Evolutionary conservation across 1,140 invertebrate genomes (phyloP).

Genomic region (Mactra quadrangularis): DNA sequence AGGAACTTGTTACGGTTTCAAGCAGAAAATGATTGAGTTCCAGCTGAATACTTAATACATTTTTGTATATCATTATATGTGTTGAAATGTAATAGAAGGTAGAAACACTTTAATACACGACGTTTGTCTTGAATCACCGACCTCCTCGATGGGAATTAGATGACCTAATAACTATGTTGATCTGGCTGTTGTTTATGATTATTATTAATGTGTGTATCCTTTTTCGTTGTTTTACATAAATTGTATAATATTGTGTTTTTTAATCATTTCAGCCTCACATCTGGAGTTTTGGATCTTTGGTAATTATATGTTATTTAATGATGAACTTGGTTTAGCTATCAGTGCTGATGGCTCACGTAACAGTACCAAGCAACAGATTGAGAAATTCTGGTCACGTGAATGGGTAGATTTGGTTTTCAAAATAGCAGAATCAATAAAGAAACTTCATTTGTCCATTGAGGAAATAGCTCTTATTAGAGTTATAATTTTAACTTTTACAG

Average conservation of each 20-base stretch:
- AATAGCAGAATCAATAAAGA: constrained; percentile 26
- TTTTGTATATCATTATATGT: too few relatives aligned
- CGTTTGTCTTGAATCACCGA: too few relatives aligned
- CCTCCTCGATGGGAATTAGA: too few relatives aligned
- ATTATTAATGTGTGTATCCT: too few relatives aligned
- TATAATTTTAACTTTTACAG: constrained; percentile 54
- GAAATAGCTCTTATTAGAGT: constrained; percentile 47
- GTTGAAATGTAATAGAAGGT: too few relatives aligned
- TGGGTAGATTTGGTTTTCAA: constrained; percentile 8
- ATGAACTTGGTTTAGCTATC: constrained; percentile 16
- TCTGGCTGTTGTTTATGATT: too few relatives aligned
- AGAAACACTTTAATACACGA: too few relatives aligned
- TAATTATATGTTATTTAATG: constrained; percentile 39
- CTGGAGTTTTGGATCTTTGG: constrained; percentile 55
- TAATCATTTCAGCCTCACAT: constrained; percentile 32
- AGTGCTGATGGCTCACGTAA: constrained; percentile 8
- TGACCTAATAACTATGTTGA: too few relatives aligned
- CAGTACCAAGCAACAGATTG: neutral
- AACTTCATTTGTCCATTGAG: constrained; percentile 19
- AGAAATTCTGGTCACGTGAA: constrained; percentile 18
- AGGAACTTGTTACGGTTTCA: too few relatives aligned
- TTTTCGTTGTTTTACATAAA: too few relatives aligned
- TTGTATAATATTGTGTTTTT: neutral
- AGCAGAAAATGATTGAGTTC: too few relatives aligned
- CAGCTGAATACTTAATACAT: too few relatives aligned